phyloP scores from a whole-genome alignment of 2,113 vertebrate species.

The Coptodon bakossiorum region DNA sequence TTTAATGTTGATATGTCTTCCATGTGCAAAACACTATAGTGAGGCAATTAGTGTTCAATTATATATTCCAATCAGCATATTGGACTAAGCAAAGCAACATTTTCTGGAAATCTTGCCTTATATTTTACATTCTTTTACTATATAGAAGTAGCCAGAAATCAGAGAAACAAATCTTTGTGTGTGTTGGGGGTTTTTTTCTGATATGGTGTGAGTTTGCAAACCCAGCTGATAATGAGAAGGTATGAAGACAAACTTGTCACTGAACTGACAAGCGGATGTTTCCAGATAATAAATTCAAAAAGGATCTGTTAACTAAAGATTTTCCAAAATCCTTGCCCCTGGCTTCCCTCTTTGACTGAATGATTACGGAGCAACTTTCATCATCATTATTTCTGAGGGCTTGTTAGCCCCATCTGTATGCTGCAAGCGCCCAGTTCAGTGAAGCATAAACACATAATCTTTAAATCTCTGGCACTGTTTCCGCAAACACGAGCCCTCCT shows the following conservation, averaged over 20 bases:
- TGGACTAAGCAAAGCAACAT: background rate
- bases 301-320: constrained; percentile 4
- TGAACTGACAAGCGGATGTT: background rate
- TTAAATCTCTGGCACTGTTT: constrained; percentile 23
- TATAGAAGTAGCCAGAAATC: background rate
- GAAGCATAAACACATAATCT: constrained; percentile 33
- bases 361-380: constrained; percentile 16
- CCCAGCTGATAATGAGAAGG: background rate
- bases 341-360: background rate
- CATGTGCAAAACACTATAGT: background rate
- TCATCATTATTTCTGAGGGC: background rate
- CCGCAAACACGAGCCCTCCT: constrained; percentile 10
- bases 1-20: background rate
- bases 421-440: background rate
- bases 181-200: background rate
- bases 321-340: background rate
- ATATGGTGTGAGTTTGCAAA: background rate
- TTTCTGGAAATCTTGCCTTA: background rate
- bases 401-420: constrained; percentile 31
- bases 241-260: background rate
- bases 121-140: background rate
- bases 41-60: background rate
- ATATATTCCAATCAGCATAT: background rate
- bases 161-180: background rate
- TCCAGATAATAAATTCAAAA: background rate